These are phyloP conservation scores for Nasua narica DNA, from an alignment of 2,797 vertebrate species.

Conservation along the genomic window DNA sequence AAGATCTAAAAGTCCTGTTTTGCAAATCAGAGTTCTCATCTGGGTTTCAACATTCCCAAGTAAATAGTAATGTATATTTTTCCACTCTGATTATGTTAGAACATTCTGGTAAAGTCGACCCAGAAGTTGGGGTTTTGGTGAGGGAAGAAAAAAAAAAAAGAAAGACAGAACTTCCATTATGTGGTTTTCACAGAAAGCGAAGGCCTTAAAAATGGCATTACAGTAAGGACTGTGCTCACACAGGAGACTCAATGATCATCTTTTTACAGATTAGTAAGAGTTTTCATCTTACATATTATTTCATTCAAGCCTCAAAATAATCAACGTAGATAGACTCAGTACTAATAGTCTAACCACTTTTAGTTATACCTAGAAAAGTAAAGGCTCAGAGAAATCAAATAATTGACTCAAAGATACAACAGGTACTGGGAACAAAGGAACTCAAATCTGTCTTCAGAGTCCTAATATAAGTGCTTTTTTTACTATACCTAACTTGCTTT, in stretches of 20 bases:
- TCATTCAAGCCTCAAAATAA: conserved; percentile 27
- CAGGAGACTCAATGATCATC: neutral
- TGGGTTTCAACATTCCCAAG: neutral
- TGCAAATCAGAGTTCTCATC: neutral
- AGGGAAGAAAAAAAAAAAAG: neutral
- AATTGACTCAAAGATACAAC: neutral
- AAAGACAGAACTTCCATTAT: neutral
- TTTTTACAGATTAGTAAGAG: neutral
- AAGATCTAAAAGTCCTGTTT: neutral
- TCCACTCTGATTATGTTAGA: neutral
- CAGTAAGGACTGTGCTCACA: neutral
- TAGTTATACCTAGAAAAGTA: neutral
- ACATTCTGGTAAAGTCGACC: neutral
- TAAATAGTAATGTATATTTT: neutral
- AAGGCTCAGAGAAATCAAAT: neutral
- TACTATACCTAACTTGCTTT: neutral
- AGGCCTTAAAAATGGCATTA: conserved; percentile 8
- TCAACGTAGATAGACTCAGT: neutral
- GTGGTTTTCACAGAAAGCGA: conserved; percentile 34
- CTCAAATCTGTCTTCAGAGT: neutral
- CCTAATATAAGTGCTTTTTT: neutral
- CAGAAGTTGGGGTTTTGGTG: neutral
- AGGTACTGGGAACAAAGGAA: neutral
- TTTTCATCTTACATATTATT: neutral
- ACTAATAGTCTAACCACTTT: neutral